Evolutionary conservation across 2,797 vertebrate species (phyloP).

Genomic region (Mus spretus): DNA sequence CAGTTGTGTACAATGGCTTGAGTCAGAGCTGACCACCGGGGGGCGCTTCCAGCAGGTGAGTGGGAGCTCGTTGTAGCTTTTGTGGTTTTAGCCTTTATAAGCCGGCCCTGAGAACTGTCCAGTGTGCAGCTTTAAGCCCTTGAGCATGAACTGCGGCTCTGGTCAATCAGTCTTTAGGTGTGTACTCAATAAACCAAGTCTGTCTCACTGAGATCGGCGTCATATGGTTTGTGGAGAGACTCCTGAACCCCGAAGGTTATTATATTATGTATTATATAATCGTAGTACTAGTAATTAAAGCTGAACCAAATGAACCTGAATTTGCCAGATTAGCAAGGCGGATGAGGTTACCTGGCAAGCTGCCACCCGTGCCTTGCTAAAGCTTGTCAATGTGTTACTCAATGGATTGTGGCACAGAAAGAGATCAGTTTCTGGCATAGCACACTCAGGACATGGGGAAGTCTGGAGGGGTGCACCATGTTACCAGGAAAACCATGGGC

Average conservation of each 20-base stretch:
- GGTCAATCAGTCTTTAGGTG: background rate
- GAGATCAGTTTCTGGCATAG: background rate
- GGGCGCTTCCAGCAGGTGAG: background rate
- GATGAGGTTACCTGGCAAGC: background rate
- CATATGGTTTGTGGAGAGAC: background rate
- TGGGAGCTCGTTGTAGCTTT: background rate
- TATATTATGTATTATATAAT: background rate
- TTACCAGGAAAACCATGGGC: background rate
- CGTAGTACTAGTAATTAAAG: background rate
- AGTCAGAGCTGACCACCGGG: background rate
- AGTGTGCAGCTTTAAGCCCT: background rate
- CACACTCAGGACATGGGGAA: background rate
- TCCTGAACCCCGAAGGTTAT: background rate
- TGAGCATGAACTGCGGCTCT: background rate
- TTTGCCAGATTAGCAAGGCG: background rate
- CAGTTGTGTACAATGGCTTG: background rate
- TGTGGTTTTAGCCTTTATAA: background rate
- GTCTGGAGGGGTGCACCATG: background rate
- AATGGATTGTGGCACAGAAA: background rate
- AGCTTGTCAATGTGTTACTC: background rate
- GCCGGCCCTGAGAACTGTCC: background rate
- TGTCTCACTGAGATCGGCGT: background rate
- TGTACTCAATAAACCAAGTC: background rate
- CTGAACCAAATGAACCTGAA: background rate
- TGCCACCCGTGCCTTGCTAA: background rate